These are phyloP conservation scores for Daubentonia madagascariensis DNA, from an alignment of 2,113 vertebrate species.

Conservation along the genomic window DNA sequence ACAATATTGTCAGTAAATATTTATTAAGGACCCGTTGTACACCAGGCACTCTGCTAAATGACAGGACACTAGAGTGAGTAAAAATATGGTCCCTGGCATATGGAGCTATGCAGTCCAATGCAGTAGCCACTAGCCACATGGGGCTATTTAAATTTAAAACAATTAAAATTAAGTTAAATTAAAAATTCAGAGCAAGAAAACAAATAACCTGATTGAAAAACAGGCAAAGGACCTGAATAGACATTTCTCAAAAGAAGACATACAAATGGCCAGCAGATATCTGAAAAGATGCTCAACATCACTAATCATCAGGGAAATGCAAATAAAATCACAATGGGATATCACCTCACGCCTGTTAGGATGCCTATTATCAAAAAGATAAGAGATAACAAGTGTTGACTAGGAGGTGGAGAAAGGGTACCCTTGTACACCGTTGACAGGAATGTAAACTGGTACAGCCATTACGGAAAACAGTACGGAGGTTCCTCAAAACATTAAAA, in stretches of 20 bases:
- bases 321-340: background rate
- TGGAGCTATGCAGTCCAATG: background rate
- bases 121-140: background rate
- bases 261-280: background rate
- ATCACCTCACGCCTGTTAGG: background rate
- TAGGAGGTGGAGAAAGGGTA: background rate
- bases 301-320: background rate
- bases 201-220: background rate
- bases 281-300: background rate
- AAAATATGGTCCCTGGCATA: background rate
- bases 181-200: background rate
- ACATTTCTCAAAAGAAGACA: background rate
- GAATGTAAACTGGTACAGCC: background rate
- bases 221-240: background rate
- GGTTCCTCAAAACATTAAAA: background rate
- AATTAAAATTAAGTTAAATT: background rate
- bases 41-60: background rate
- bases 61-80: background rate
- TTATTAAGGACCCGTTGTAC: background rate
- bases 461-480: background rate
- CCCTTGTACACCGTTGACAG: background rate
- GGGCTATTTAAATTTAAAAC: background rate
- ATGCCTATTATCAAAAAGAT: background rate
- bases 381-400: background rate
- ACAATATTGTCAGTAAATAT: background rate